phyloP scores from a whole-genome alignment of 2,888 invertebrate species.

The Clistopyga incitator region DNA sequence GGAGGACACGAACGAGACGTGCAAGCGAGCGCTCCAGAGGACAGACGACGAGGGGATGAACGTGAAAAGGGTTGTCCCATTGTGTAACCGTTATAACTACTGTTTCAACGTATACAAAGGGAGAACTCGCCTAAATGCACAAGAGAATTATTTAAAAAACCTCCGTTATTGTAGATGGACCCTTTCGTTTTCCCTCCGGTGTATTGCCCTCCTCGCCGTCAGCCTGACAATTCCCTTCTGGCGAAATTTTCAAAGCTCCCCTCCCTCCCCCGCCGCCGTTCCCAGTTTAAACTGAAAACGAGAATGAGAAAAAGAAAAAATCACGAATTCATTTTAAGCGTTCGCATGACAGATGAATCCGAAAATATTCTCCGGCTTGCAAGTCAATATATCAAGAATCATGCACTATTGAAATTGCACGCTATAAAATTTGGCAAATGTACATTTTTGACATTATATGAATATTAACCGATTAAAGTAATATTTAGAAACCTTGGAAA shows the following conservation, averaged over 20 bases:
- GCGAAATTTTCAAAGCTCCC: neutral
- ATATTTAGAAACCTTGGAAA: no score
- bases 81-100: slow-evolving; percentile 71
- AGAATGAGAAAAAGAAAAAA: neutral
- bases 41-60: slow-evolving; percentile 53
- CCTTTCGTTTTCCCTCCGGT: slow-evolving; percentile 8
- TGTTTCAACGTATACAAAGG: slow-evolving; percentile 70
- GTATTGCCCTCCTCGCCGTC: slow-evolving; percentile 18
- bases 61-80: slow-evolving; percentile 64
- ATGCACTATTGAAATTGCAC: no score
- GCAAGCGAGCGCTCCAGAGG: neutral
- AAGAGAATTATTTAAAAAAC: slow-evolving; percentile 74
- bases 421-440: no score
- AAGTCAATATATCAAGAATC: no score
- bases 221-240: neutral
- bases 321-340: no score
- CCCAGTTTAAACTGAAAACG: neutral
- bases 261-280: no score
- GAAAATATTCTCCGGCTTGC: no score
- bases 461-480: no score
- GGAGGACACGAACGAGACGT: slow-evolving; percentile 5
- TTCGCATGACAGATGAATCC: no score
- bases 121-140: slow-evolving; percentile 62
- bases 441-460: no score
- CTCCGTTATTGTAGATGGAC: slow-evolving; percentile 69